Evolutionary conservation across 2,797 vertebrate genomes (phyloP).

Genomic region (Agapornis canus): DNA sequence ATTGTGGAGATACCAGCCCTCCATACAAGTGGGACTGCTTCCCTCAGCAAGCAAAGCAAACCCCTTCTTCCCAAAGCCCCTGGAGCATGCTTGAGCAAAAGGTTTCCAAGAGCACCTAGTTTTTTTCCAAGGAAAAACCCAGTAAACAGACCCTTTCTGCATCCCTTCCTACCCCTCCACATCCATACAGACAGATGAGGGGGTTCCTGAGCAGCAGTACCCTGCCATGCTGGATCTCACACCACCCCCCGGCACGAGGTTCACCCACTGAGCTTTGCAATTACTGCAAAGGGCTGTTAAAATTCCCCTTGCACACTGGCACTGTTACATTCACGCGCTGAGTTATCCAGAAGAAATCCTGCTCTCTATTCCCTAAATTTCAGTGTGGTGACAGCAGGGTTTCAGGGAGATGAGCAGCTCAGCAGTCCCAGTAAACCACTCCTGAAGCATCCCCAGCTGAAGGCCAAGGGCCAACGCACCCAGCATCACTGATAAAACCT

Average conservation of each 20-base stretch:
- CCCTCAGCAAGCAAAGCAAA: not conserved
- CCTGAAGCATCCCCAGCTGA: not conserved
- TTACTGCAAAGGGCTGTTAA: not conserved
- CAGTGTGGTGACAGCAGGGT: not conserved
- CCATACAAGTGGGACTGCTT: accelerated
- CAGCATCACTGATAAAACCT: not conserved
- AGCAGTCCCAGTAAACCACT: not conserved
- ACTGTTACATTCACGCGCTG: not conserved
- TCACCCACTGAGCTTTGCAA: not conserved
- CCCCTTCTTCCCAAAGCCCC: not conserved
- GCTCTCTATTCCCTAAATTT: not conserved
- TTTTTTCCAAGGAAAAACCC: not conserved
- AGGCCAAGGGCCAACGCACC: not conserved
- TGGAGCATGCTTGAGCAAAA: not conserved
- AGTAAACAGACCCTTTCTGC: not conserved
- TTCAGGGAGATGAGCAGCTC: not conserved
- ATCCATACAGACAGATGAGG: not conserved
- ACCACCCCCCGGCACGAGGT: not conserved
- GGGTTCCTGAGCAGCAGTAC: not conserved
- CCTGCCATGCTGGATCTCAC: not conserved
- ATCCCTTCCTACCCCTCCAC: not conserved
- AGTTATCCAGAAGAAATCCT: not conserved
- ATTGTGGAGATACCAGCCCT: not conserved
- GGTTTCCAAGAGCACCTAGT: not conserved
- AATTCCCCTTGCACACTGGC: accelerated